Evolutionary conservation across 2,888 invertebrate genomes (phyloP).

Genomic region (Andrena camellia): DNA sequence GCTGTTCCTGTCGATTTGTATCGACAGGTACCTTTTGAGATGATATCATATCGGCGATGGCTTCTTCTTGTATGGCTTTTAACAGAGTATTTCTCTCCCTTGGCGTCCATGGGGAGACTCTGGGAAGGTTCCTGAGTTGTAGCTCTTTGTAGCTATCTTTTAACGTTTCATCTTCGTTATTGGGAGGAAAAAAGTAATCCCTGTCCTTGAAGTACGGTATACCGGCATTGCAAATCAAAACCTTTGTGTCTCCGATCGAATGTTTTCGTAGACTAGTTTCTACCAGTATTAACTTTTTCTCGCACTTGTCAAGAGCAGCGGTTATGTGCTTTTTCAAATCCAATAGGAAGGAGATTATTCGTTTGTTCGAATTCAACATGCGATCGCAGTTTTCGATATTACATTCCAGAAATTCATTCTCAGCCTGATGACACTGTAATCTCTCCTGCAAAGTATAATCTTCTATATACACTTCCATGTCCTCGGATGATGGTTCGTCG

Average conservation of each 20-base stretch:
- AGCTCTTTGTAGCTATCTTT: constrained; percentile 82
- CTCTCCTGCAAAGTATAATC: background rate
- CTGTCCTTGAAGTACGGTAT: constrained; percentile 90
- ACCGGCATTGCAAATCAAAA: constrained; percentile 83
- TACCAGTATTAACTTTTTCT: constrained; percentile 75
- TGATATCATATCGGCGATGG: constrained; percentile 30
- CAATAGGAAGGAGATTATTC: constrained; percentile 82
- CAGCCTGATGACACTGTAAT: background rate
- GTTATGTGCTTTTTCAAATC: constrained; percentile 82
- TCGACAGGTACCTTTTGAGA: background rate
- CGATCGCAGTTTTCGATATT: constrained; percentile 49
- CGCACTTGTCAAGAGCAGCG: constrained; percentile 83
- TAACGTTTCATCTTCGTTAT: constrained; percentile 88
- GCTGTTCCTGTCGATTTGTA: background rate
- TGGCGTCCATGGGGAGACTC: constrained; percentile 85
- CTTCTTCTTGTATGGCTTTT: constrained; percentile 85
- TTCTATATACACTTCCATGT: background rate
- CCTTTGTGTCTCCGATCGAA: constrained; percentile 3
- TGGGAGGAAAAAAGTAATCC: constrained; percentile 86
- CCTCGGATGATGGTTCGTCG: background rate
- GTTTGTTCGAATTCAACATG: constrained; percentile 84
- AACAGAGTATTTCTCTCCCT: constrained; percentile 87
- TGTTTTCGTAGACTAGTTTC: constrained; percentile 3
- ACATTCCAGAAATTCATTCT: background rate
- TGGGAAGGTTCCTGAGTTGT: constrained; percentile 75